Conservation (phyloP, 92 coral and sea anemone genomes). For the Chrysogorgia sp. region DNA sequence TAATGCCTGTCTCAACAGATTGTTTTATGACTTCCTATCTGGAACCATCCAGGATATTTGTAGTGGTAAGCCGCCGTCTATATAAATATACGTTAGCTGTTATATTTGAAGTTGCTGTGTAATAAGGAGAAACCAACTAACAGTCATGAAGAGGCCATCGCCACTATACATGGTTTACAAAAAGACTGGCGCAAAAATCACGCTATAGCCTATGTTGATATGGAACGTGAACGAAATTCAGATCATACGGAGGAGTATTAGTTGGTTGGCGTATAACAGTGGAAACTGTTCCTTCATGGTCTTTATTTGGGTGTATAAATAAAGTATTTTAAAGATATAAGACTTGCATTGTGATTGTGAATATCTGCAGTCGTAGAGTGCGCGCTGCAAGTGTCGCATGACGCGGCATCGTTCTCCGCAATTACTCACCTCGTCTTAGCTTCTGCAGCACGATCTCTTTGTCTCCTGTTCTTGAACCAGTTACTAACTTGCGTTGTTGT, state of each 20-base stretch:
- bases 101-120: neutral
- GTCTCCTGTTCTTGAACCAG: conserved; percentile 99
- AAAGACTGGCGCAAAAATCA: too few species aligned
- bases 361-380: neutral
- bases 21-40: conserved; percentile 31
- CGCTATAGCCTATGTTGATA: too few species aligned
- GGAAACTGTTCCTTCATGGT: too few species aligned
- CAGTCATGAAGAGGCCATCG: too few species aligned
- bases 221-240: too few species aligned
- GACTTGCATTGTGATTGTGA: neutral
- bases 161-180: too few species aligned
- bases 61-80: conserved; percentile 30
- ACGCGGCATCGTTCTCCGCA: neutral
- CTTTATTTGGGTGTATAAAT: too few species aligned
- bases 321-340: too few species aligned
- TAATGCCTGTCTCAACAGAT: conserved; percentile 16
- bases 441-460: conserved; percentile 98
- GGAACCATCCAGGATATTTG: conserved; percentile 24
- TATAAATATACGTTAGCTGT: conserved; percentile 16
- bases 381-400: neutral
- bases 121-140: neutral
- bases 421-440: conserved; percentile 89
- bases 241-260: too few species aligned
- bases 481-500: conserved; percentile 99
- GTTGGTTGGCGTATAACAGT: too few species aligned